Evolutionary conservation across 35 echinoderm and acorn worm species (phyloP).

Genomic region (Amphiura filiformis): DNA sequence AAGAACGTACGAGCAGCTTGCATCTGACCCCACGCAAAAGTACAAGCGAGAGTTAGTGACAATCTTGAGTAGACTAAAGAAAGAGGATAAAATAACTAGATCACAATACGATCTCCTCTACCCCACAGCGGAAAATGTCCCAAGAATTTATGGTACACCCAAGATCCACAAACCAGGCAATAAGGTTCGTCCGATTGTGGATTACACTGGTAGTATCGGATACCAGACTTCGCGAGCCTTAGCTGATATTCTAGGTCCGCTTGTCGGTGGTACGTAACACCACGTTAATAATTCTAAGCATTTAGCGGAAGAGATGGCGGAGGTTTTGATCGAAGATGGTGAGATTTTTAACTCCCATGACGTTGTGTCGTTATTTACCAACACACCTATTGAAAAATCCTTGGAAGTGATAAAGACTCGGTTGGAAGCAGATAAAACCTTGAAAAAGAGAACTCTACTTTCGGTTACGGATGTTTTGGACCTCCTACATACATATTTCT

Average conservation of each 20-base stretch:
- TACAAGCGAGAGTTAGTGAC: not conserved
- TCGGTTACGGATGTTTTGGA: too few relatives aligned
- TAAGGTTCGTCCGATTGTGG: conserved; percentile 16
- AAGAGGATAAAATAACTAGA: not conserved
- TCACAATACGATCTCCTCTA: not conserved
- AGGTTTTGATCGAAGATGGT: not conserved
- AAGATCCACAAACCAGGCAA: conserved; percentile 24
- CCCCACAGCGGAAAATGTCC: not conserved
- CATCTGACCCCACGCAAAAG: not conserved
- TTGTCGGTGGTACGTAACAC: conserved; percentile 17
- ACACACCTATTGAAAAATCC: not conserved
- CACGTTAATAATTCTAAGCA: conserved; percentile 29
- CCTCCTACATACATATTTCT: too few relatives aligned
- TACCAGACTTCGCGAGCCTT: conserved; percentile 17
- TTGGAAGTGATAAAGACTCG: too few relatives aligned
- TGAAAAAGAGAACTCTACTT: too few relatives aligned
- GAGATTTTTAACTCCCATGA: not conserved
- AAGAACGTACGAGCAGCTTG: not conserved
- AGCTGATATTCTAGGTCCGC: conserved; percentile 11
- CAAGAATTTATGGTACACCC: conserved; percentile 15
- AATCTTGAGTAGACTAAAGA: not conserved
- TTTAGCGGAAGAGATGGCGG: not conserved
- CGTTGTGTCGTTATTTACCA: not conserved
- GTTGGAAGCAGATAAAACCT: too few relatives aligned
- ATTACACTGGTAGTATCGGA: conserved; percentile 18